Percentiles rank a stretch among this genome's conserved stretches.
These are phyloP conservation scores for Solenopsis invicta DNA, from an alignment of 1,140 invertebrate species.

Conservation along the genomic window DNA sequence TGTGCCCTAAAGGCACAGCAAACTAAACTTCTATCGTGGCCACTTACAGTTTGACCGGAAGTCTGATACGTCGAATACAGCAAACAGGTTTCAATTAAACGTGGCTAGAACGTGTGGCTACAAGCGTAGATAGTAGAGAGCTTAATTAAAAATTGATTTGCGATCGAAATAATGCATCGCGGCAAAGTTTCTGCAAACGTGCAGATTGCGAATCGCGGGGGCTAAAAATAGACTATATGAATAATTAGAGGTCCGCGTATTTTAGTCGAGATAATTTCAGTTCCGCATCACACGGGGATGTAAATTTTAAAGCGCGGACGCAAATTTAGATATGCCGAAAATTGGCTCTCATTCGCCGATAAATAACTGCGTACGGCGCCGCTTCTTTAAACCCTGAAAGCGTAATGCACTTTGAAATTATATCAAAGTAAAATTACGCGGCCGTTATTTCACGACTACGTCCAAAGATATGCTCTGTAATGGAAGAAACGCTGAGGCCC, in stretches of 20 bases:
- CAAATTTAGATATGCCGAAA: slow-evolving; percentile 6
- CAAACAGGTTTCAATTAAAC: slow-evolving; percentile 24
- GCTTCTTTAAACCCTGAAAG: slow-evolving; percentile 48
- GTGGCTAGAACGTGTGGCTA: neutral
- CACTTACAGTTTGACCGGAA: slow-evolving; percentile 26
- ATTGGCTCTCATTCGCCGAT: neutral
- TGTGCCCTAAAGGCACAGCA: neutral
- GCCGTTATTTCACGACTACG: slow-evolving; percentile 51
- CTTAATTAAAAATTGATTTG: slow-evolving; percentile 40
- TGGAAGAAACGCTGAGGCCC: slow-evolving; percentile 39
- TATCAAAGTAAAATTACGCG: slow-evolving; percentile 49
- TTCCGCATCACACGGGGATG: neutral
- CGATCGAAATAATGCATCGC: slow-evolving; percentile 27
- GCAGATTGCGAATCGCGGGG: slow-evolving; percentile 12
- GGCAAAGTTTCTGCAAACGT: neutral
- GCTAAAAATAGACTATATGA: slow-evolving; percentile 16
- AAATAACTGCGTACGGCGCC: slow-evolving; percentile 1
- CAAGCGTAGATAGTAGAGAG: neutral
- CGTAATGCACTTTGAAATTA: slow-evolving; percentile 51
- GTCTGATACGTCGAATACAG: neutral
- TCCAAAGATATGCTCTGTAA: slow-evolving; percentile 53
- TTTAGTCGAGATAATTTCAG: slow-evolving; percentile 21
- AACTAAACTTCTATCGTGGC: slow-evolving; percentile 5
- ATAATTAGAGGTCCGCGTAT: slow-evolving; percentile 4
- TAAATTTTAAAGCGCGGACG: slow-evolving; percentile 26